Evolutionary conservation across 2,113 vertebrate genomes (phyloP).

Genomic region (Cygnus atratus): DNA sequence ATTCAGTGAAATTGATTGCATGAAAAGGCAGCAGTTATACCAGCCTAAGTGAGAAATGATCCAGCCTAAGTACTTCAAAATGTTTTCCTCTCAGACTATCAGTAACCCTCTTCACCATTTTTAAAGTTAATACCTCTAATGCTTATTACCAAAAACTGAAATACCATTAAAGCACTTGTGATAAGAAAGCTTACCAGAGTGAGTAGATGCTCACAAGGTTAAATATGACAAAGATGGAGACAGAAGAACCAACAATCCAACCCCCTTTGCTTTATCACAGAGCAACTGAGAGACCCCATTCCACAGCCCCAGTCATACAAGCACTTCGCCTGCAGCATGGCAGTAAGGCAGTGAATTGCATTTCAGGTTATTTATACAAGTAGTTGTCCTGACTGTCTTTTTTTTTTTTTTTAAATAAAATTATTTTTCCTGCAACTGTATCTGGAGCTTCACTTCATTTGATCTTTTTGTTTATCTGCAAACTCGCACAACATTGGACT

Average conservation of each 20-base stretch:
- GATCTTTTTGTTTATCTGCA: slow-evolving; percentile 22
- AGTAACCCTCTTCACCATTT: neutral
- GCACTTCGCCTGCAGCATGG: neutral
- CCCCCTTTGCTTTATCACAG: neutral
- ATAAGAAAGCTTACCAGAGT: neutral
- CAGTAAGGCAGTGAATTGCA: neutral
- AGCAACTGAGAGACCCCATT: neutral
- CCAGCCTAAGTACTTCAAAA: neutral
- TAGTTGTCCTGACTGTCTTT: neutral
- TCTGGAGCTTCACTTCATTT: neutral
- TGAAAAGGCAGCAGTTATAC: neutral
- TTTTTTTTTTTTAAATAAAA: neutral
- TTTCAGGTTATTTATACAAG: neutral
- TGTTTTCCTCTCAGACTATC: neutral
- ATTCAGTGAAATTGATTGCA: neutral
- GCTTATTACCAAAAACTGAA: neutral
- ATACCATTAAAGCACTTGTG: neutral
- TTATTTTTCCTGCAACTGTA: neutral
- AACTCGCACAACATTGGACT: neutral
- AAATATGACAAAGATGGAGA: neutral
- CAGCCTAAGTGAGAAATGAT: neutral
- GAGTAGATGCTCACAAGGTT: neutral
- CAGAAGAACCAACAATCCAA: neutral
- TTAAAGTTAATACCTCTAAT: neutral
- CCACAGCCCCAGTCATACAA: neutral